Evolutionary conservation across 2,113 vertebrate species (phyloP), one percentile per base, ranked within the genome.

Genomic region (Serinus canaria): DNA sequence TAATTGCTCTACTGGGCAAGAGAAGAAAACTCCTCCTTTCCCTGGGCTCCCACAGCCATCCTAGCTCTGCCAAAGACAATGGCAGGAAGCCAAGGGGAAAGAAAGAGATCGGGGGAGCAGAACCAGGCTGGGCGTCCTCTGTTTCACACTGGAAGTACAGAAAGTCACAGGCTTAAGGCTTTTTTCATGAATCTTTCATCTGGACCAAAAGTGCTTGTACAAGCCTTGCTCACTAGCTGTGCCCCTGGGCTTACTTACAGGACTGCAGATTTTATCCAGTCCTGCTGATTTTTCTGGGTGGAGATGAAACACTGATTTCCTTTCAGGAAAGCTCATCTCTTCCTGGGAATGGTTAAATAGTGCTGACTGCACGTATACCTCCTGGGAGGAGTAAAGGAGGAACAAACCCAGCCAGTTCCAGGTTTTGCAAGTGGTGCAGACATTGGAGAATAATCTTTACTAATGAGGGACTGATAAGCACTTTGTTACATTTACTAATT

Each of bases 321-420:
- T 91, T 50, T 87, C 91, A 96, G 95, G 91, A 96, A 96, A 87
- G 73, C 41, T 96, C 81, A 89, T 91, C 89, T 94, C 91, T 94
- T 96, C 94, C 91, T 92, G 83, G 86, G 91, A 76, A 92, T 86
- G 70, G 83, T 56, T 76, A 68, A 90, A 59, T 52, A 92, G 79
- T 58, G 89, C 89, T 95, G 94, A 92, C 68, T 70, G 44, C 3
- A 2, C 3, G 0, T 58, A 39, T 74, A 83, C 73, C 76, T 96
- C 82, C 92, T 78, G 83, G 73, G 72, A 89, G 63, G 87, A 92
- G 13, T 18, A 11, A 24, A n/a, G 67, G 37, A 91, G 70, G 52
- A 90, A 89, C 94, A 83, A 81, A 94, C 64, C 64, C 77, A 91
- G 91, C 76, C 73, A 43, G 81, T 77, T 81, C 80, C 60, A 66